Base-by-base conservation (phyloP, 1,140 invertebrate species). In the Phenacoccus solenopsis region DNA sequence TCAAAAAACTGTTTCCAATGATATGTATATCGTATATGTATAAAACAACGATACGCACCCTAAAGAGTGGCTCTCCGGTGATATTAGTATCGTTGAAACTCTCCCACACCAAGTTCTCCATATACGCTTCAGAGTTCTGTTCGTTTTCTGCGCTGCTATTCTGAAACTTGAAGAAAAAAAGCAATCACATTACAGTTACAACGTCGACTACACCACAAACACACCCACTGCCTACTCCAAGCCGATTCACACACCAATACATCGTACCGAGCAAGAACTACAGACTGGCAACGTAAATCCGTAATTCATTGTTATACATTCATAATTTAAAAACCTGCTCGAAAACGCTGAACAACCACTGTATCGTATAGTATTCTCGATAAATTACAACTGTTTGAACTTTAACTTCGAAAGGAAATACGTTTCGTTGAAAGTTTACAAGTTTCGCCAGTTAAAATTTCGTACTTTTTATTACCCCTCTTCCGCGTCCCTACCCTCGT, bases 51-150 rank as follows among this genome's bases (percentile, higher is more conserved):
- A 20, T 69, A 71, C 75, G 59, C 71, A 76, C 76, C 73, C 76
- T 73, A 68, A 77, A 77, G 5, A 77, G 57, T 2, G 69, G 28
- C 3, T 74, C 73, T 25, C 76, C 76, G 12, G 68, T 70, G 20
- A 74, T 71, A 70, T 76, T 73, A 27, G 73, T 70, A 9, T 64
- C 71, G 12, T 72, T 72, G 27, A 77, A 75, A 68, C 61, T 72
- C 67, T 85, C 84, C 85, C 85, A 86, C 75, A 81, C 81, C 75
- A 82, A 83, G 78, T 84, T 84, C 75, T 84, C 84, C 75, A 82
- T 78, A 76, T 83, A 81, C 72, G 80, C 79, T 80, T 85, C 84
- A 75, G 72, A 76, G 74, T 73, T 79, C 75, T 73, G 76, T 75
- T 75, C 74, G 32, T 49, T 59, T 69, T 74, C 74, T 27, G 70